These are phyloP conservation scores for Cynoglossus semilaevis DNA, from an alignment of 2,113 vertebrate genomes.

Conservation along the genomic window DNA sequence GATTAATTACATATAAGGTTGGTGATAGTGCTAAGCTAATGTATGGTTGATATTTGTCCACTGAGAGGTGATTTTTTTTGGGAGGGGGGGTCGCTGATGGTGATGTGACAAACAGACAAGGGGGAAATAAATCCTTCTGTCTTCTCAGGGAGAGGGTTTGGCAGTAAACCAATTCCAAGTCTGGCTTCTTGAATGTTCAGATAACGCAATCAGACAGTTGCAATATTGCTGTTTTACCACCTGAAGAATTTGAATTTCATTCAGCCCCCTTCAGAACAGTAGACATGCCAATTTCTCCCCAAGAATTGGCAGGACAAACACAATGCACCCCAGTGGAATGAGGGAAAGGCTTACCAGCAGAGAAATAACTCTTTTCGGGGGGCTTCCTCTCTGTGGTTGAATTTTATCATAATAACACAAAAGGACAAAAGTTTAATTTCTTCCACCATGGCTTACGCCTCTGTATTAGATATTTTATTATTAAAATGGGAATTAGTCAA, in stretches of 20 bases:
- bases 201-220: constrained; percentile 75
- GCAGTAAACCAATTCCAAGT: constrained; percentile 75
- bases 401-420: constrained; percentile 58
- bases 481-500: constrained; percentile 67
- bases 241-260: constrained; percentile 75
- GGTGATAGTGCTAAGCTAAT: constrained; percentile 68
- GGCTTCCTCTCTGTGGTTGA: constrained; percentile 39
- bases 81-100: constrained; percentile 44
- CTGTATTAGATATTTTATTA: constrained; percentile 62
- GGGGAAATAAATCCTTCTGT: constrained; percentile 77
- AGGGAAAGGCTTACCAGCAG: constrained; percentile 59
- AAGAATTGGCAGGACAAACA: constrained; percentile 67
- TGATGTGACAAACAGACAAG: constrained; percentile 77
- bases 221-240: constrained; percentile 74
- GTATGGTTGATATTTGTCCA: constrained; percentile 73
- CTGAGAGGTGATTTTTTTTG: constrained; percentile 49
- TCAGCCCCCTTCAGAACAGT: constrained; percentile 62
- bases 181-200: constrained; percentile 71
- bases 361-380: constrained; percentile 50
- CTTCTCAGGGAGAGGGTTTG: constrained; percentile 70
- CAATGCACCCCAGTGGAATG: constrained; percentile 59
- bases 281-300: constrained; percentile 64
- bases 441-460: constrained; percentile 30
- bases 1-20: constrained; percentile 63
- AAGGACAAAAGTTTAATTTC: constrained; percentile 59